A percentile compares a stretch with the other conserved stretches of the same genome.
These are phyloP conservation scores for Tenodera sinensis DNA, from an alignment of 2,888 invertebrate species.

Conservation along the genomic window DNA sequence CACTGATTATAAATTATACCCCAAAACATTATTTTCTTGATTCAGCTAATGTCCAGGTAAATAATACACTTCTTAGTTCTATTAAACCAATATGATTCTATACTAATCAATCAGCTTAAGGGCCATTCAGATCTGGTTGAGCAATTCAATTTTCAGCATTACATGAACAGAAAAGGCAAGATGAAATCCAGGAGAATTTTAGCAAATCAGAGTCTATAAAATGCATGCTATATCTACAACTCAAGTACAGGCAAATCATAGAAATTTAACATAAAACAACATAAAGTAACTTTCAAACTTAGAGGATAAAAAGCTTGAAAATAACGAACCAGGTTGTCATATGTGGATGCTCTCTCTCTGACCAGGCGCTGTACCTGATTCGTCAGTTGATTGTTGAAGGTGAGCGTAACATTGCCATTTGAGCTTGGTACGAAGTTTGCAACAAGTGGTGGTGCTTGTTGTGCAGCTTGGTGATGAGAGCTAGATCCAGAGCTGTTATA, in stretches of 20 bases:
- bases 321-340: conserved; percentile 66
- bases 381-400: conserved; percentile 77
- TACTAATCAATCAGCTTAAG: no score
- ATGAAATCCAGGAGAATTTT: not conserved
- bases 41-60: no score
- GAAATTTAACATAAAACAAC: not conserved
- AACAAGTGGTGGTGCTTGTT: conserved; percentile 58
- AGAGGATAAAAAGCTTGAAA: conserved; percentile 23
- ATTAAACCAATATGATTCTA: no score
- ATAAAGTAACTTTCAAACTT: not conserved
- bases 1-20: no score
- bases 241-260: not conserved
- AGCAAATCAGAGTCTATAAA: not conserved
- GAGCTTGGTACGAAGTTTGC: conserved; percentile 75
- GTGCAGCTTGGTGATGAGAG: conserved; percentile 51
- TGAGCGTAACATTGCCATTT: conserved; percentile 83
- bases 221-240: not conserved
- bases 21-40: no score
- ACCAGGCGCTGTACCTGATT: conserved; percentile 70
- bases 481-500: conserved; percentile 43
- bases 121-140: no score
- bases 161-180: not conserved
- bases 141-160: no score
- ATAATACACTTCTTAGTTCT: no score
- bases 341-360: conserved; percentile 66